Percentiles rank a stretch among this genome's conserved stretches.
Conservation (phyloP, 1,140 invertebrate genomes). For the Acromyrmex heyeri region DNA sequence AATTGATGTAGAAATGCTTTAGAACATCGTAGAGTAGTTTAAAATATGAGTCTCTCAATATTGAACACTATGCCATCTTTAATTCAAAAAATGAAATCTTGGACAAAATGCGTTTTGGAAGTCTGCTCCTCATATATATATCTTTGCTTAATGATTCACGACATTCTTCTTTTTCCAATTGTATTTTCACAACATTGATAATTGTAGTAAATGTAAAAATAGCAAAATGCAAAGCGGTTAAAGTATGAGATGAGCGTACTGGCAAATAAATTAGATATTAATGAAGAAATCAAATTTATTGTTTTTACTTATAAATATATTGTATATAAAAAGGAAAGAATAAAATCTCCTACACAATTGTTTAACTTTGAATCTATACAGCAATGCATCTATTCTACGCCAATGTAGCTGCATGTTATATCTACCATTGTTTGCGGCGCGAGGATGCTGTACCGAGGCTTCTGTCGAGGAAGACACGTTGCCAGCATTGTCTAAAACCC, state of each 20-base stretch:
- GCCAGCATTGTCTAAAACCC: conserved; percentile 86
- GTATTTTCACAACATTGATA: neutral
- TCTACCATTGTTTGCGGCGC: conserved; percentile 84
- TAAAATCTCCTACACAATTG: too few species aligned
- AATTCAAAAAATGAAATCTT: too few species aligned
- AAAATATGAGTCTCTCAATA: too few species aligned
- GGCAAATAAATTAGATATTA: neutral
- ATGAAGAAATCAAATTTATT: neutral
- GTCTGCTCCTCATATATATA: neutral
- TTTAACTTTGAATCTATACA: neutral
- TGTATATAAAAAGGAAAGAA: neutral
- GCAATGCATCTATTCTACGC: conserved; percentile 16
- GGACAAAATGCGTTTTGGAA: too few species aligned
- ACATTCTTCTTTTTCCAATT: neutral
- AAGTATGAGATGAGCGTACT: neutral
- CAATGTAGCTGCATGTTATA: conserved; percentile 52
- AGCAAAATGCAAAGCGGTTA: neutral
- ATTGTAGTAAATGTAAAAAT: neutral
- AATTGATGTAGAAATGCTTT: too few species aligned
- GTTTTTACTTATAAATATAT: neutral
- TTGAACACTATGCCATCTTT: too few species aligned
- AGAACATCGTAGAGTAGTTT: too few species aligned
- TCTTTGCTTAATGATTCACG: neutral
- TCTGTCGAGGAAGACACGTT: conserved; percentile 86
- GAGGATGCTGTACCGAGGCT: conserved; percentile 83